These are phyloP conservation scores for Pantala flavescens DNA, from an alignment of 1,140 invertebrate species.

Conservation along the genomic window DNA sequence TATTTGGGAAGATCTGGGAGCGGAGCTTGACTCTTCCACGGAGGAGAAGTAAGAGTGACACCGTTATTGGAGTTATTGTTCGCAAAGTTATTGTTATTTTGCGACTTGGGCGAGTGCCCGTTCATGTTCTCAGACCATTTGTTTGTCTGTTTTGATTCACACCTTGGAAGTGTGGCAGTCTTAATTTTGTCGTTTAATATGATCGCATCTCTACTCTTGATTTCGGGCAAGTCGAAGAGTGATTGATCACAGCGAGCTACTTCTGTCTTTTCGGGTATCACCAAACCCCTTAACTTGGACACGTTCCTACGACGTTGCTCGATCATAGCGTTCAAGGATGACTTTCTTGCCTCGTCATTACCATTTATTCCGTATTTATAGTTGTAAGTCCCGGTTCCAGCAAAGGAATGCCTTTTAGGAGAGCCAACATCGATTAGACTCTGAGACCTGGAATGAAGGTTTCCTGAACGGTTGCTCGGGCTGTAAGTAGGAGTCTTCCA, in stretches of 20 bases:
- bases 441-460: slow-evolving; percentile 27
- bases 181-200: slow-evolving; percentile 21
- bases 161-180: background rate
- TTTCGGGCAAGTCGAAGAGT: slow-evolving; percentile 63
- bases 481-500: slow-evolving; percentile 23
- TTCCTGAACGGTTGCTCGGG: slow-evolving; percentile 16
- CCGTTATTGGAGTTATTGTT: background rate
- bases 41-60: slow-evolving; percentile 12
- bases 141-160: slow-evolving; percentile 20
- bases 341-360: slow-evolving; percentile 36
- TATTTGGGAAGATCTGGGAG: slow-evolving; percentile 59
- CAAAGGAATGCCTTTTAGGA: slow-evolving; percentile 7
- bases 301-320: slow-evolving; percentile 69
- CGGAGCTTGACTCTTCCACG: slow-evolving; percentile 38
- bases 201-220: slow-evolving; percentile 53
- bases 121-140: slow-evolving; percentile 23
- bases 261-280: slow-evolving; percentile 65
- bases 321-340: slow-evolving; percentile 52
- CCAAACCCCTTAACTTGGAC: slow-evolving; percentile 70
- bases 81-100: background rate
- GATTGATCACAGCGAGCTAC: slow-evolving; percentile 38
- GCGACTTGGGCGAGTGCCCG: background rate
- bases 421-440: slow-evolving; percentile 28
- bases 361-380: slow-evolving; percentile 30
- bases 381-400: background rate